Base-by-base conservation (phyloP, 2,797 vertebrate species). In the Prionace glauca region DNA sequence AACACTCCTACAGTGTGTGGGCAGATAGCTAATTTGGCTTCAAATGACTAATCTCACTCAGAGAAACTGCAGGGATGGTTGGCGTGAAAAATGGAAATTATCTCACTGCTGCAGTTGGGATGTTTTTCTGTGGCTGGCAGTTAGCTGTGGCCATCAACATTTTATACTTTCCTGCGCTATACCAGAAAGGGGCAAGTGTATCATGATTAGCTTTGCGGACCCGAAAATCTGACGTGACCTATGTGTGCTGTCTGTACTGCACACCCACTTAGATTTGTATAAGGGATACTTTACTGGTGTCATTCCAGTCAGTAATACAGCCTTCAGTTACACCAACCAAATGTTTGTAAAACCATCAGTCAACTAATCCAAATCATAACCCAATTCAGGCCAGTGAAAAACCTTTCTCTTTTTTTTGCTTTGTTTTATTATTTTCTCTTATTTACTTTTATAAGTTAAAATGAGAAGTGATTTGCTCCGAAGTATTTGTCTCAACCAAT, bases 1-100 rank as follows among this genome's bases (percentile, higher is more conserved):
- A 92, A 69, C 20, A 9, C 32, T 67, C 29, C 8, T 92, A 41
- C 22, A 9, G 36, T 41, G 36, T 41, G 18, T 69, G 90, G 62
- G 90, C 90, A 41, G 65, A 69, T 22, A 41, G n/a, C 2, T 69
- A 24, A 92, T 69, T 67, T 92, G 10, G n/a, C 65, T 69, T 56
- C 90, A 92, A 36, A n/a, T 67, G 90, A 69, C n/a, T 92, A 84
- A 92, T 67, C 90, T 41, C 90, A 84, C n/a, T 41, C 14, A 74
- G 71, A 32, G 26, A 74, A 29, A 60, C 50, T 60, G 8, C 62
- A 3, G 62, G 32, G 88, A 22, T 36, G 32, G 9, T 10, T 88
- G 50, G 86, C 14, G 1, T 56, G 50, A 24, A 87, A 56, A 56
- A 50, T 12, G 62, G 90, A 90, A n/a, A 67, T 36, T 24, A 60